Evolutionary conservation across 2,888 invertebrate genomes (phyloP), one percentile per base, ranked within the genome.

Genomic region (Griposia aprilina): DNA sequence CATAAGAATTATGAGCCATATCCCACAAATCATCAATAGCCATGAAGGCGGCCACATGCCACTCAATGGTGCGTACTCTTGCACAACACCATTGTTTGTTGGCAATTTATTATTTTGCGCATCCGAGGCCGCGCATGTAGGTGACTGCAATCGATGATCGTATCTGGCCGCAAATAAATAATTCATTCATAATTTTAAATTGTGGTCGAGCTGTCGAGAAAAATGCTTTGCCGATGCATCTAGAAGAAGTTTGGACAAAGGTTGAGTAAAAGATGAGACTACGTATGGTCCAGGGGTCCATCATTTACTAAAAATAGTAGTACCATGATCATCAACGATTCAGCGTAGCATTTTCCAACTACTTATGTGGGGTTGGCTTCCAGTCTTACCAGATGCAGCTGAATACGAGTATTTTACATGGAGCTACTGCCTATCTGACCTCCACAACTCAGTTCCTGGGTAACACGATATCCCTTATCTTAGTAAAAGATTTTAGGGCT

Each of bases 11-110:
- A 81, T 50, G 45, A 52, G 41, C 30, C 36, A 71, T 77, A 76
- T 83, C 89, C 91, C 88, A 91, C 87, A 90, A 90, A 89, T 83
- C 76, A 78, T 82, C 83, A 92, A 92, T 90, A 92, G 81, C 91
- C 93, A 90, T 93, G 93, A 94, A 94, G 94, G 93, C 87, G 88
- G 89, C 71, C 81, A 87, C 67, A 82, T 87, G 89, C 88, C 89
- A 88, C 84, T 88, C 91, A 90, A 90, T 90, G 90, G 83, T 88
- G 90, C 91, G 88, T 87, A 82, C 81, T 72, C 87, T 93, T 93
- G 90, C 91, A 91, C 88, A 93, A 94, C 69, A 81, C 88, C 81
- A 93, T 93, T 94, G 94, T 93, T 90, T 85, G 87, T 71, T 69
- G 76, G 80, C 83, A 87, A 89, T 90, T 91, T 92, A 91, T 90